A percentile compares a stretch with the other conserved stretches of the same genome.
phyloP scores from a whole-genome alignment of 2,113 vertebrate genomes.

The Conger conger region DNA sequence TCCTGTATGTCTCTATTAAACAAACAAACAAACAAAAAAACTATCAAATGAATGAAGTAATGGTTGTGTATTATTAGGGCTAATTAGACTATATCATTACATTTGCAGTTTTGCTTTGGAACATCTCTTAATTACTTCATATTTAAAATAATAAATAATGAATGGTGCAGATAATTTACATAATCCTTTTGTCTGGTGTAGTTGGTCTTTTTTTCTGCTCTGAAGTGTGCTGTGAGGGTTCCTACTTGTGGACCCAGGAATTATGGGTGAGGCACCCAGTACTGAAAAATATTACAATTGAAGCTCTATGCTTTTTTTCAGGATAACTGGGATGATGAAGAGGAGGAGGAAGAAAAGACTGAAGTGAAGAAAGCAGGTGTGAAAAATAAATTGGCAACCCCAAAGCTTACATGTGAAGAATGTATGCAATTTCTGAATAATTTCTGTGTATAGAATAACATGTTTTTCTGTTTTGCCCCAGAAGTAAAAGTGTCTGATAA shows the following conservation, averaged over 20 bases:
- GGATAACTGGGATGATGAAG: slow-evolving; percentile 98
- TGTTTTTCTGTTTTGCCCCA: slow-evolving; percentile 39
- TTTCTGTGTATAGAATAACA: neutral
- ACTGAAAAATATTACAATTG: neutral
- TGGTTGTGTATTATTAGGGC: too few species aligned
- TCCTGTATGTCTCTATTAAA: too few species aligned
- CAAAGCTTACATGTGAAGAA: neutral
- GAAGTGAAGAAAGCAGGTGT: slow-evolving; percentile 73
- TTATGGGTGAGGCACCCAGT: too few species aligned
- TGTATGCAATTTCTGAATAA: neutral
- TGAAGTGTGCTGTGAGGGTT: neutral
- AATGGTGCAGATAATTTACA: neutral
- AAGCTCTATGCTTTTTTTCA: slow-evolving; percentile 44
- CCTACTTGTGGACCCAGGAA: neutral
- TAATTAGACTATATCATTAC: too few species aligned
- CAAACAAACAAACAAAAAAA: too few species aligned
- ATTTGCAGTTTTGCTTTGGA: too few species aligned
- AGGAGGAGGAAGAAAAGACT: slow-evolving; percentile 64
- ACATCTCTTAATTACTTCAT: too few species aligned
- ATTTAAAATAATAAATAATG: neutral
- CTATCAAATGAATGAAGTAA: too few species aligned
- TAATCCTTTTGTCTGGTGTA: neutral
- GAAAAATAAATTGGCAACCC: slow-evolving; percentile 1
- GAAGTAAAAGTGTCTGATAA: slow-evolving; percentile 89
- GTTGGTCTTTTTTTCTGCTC: neutral